These are phyloP conservation scores for Lerema accius DNA, from an alignment of 1,140 invertebrate genomes.

Conservation along the genomic window DNA sequence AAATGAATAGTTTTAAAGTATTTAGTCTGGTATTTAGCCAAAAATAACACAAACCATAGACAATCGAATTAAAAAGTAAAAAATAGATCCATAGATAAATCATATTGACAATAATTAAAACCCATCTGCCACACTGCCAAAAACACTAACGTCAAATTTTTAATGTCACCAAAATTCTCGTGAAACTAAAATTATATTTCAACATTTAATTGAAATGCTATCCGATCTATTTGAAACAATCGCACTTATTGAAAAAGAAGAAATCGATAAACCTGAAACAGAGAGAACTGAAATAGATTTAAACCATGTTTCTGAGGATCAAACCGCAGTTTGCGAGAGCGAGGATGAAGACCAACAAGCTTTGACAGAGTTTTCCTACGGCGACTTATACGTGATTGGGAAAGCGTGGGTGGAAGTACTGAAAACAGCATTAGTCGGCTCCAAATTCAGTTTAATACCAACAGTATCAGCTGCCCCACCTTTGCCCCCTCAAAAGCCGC, in stretches of 20 bases:
- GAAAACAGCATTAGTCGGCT: conserved; percentile 48
- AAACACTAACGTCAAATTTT: not conserved
- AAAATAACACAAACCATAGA: too few species aligned
- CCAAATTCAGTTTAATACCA: conserved; percentile 47
- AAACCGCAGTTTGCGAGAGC: conserved; percentile 36
- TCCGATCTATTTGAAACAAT: conserved; percentile 5
- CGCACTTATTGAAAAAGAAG: not conserved
- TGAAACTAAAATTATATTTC: too few species aligned
- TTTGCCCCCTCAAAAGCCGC: conserved; percentile 46
- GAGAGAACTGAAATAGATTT: too few species aligned
- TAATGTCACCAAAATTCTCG: conserved; percentile 8
- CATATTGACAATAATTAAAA: too few species aligned
- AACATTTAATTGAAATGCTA: conserved; percentile 17
- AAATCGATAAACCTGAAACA: not conserved
- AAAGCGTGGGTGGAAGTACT: conserved; percentile 56
- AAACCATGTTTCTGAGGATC: conserved; percentile 14
- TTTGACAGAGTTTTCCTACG: conserved; percentile 34
- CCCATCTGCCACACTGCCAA: not conserved
- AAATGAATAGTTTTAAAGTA: too few species aligned
- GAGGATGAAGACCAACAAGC: conserved; percentile 37
- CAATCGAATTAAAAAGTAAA: too few species aligned
- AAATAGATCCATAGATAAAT: too few species aligned
- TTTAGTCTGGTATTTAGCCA: too few species aligned
- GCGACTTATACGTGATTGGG: conserved; percentile 58
- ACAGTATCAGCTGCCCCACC: conserved; percentile 48